Conservation (phyloP, 2,797 vertebrate species). For the Austrolebias charrua region DNA sequence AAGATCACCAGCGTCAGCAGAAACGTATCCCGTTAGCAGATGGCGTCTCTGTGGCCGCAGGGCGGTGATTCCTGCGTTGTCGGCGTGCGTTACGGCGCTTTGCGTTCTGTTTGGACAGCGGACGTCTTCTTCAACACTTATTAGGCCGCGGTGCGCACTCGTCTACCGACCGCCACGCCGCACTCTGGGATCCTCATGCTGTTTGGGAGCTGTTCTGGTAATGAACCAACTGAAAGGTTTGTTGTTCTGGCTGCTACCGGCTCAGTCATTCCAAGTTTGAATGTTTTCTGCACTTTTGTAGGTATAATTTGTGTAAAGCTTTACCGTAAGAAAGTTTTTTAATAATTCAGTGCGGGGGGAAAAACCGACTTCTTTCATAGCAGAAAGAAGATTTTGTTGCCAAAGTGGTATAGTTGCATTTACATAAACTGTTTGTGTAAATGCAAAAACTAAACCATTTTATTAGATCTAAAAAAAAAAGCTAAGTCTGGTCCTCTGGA, state of each 20-base stretch:
- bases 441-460: too few species aligned
- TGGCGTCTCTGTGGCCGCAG: neutral
- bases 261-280: neutral
- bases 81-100: slow-evolving; percentile 2
- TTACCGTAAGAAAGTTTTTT: too few species aligned
- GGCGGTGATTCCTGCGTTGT: slow-evolving; percentile 5
- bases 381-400: too few species aligned
- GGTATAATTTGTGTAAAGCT: slow-evolving; percentile 1
- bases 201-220: slow-evolving; percentile 4
- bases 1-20: slow-evolving; percentile 2
- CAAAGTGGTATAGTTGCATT: too few species aligned
- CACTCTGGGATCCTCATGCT: too few species aligned
- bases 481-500: too few species aligned
- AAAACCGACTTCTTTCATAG: too few species aligned
- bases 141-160: too few species aligned
- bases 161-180: too few species aligned
- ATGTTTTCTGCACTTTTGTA: slow-evolving; percentile 5
- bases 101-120: slow-evolving; percentile 26
- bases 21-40: slow-evolving; percentile 2
- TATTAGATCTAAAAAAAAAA: too few species aligned
- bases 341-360: too few species aligned
- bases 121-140: slow-evolving; percentile 6
- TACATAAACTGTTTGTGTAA: too few species aligned
- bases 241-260: neutral
- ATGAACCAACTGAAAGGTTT: slow-evolving; percentile 14